Evolutionary conservation across 2,113 vertebrate genomes (phyloP).

Genomic region (Mus spicilegus): DNA sequence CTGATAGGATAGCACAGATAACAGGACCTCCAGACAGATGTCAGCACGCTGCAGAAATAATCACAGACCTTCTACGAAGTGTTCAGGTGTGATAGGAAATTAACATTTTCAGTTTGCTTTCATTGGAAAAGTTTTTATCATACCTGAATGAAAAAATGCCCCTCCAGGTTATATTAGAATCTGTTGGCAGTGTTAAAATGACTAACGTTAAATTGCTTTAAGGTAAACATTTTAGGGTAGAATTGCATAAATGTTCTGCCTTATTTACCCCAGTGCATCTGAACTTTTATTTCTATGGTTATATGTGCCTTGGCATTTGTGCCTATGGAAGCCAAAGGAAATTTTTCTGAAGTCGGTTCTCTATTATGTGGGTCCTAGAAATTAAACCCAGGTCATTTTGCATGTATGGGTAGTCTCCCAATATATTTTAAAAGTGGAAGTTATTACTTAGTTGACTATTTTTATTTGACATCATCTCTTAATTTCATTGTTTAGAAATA

Average conservation of each 20-base stretch:
- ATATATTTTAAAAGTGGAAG: not conserved
- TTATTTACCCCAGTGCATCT: not conserved
- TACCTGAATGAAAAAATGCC: not conserved
- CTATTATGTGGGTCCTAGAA: not conserved
- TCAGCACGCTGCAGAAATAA: conserved; percentile 98
- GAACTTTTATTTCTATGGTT: not conserved
- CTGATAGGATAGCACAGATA: conserved; percentile 99
- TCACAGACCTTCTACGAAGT: conserved; percentile 97
- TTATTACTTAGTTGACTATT: not conserved
- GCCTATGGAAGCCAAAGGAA: not conserved
- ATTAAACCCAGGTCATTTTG: not conserved
- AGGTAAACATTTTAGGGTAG: not conserved
- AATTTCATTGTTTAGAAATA: conserved; percentile 29
- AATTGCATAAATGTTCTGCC: not conserved
- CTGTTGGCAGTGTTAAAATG: not conserved
- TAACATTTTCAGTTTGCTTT: conserved; percentile 12
- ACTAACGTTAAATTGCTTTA: conserved; percentile 3
- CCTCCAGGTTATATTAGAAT: not conserved
- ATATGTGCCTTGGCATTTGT: not conserved
- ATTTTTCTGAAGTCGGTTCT: not conserved
- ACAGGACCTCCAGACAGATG: conserved; percentile 97
- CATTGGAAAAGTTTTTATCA: not conserved
- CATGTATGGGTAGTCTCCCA: not conserved
- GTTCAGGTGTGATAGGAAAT: conserved; percentile 89
- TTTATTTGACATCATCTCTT: not conserved